These are phyloP conservation scores for Peromyscus melanophrys DNA, from an alignment of 2,797 vertebrate genomes.

Conservation along the genomic window DNA sequence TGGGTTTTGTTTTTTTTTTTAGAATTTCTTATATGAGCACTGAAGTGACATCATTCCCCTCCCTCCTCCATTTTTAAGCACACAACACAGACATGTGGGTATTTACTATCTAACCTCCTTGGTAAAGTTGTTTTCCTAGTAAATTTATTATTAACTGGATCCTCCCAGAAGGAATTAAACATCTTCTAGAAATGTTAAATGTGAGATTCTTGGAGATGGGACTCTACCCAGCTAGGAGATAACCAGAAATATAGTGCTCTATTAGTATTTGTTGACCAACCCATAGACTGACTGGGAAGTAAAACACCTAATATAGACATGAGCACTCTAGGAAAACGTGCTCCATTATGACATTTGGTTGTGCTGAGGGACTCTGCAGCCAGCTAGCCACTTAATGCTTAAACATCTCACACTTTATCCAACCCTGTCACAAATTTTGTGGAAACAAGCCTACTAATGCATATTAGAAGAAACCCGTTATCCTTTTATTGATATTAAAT, in stretches of 20 bases:
- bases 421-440: not conserved
- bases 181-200: conserved; percentile 16
- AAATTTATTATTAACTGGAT: not conserved
- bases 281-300: not conserved
- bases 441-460: not conserved
- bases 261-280: not conserved
- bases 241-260: not conserved
- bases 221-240: not conserved
- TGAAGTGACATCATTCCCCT: not conserved
- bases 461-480: not conserved
- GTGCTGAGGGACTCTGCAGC: not conserved
- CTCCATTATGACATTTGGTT: not conserved
- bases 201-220: not conserved
- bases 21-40: not conserved
- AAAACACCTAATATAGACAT: not conserved
- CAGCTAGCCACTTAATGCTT: not conserved
- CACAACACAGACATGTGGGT: not conserved
- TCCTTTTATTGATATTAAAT: conserved; percentile 25
- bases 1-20: not conserved
- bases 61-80: not conserved
- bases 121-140: not conserved
- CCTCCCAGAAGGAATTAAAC: not conserved
- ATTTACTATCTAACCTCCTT: not conserved
- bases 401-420: not conserved
- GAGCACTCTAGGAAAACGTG: not conserved